Evolutionary conservation across 1,140 invertebrate species (phyloP), one percentile per base, ranked within the genome.

Genomic region (Bombus balteatus): DNA sequence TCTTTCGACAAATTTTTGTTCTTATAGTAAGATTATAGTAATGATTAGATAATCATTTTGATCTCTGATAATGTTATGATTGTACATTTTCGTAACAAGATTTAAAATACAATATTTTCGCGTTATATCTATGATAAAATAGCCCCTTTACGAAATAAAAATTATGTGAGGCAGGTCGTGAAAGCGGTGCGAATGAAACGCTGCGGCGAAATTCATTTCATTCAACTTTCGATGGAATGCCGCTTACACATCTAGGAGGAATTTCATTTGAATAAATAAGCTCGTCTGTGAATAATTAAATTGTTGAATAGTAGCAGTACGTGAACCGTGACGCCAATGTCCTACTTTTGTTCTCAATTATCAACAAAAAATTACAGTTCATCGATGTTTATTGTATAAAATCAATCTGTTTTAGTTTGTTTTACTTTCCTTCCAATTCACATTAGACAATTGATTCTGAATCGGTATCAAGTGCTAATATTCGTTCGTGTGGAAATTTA

Each of bases 311-410:
- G 62, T 43, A 25, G 9, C 39, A 15, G 39, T 65, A 65, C 57
- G 57, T n/a, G 28, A 34, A 87, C 68, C 89, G 88, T 90, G 65
- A 90, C 89, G 81, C 78, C 65, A 34, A 57, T 78, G 88, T 90
- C 85, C 89, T 87, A 90, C 85, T 90, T 90, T 84, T 66, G n/a
- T 79, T 80, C 79, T 66, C 81, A 78, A 87, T 89, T 87, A 82
- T 84, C 88, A 68, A 68, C n/a, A 41, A 73, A 71, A 62, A 37
- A 39, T 74, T 75, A 66, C 70, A 15, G 77, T 41, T 37, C 34
- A 25, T 37, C 66, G 68, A 73, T 37, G 5, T 88, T 74, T 74
- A 85, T 77, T 57, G 66, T 32, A 18, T 13, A 43, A 72, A 32
- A 12, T 15, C 37, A 66, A 37, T 74, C 13, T 34, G 57, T 81